phyloP scores from a whole-genome alignment of 2,888 invertebrate genomes.

The Buathra laborator region DNA sequence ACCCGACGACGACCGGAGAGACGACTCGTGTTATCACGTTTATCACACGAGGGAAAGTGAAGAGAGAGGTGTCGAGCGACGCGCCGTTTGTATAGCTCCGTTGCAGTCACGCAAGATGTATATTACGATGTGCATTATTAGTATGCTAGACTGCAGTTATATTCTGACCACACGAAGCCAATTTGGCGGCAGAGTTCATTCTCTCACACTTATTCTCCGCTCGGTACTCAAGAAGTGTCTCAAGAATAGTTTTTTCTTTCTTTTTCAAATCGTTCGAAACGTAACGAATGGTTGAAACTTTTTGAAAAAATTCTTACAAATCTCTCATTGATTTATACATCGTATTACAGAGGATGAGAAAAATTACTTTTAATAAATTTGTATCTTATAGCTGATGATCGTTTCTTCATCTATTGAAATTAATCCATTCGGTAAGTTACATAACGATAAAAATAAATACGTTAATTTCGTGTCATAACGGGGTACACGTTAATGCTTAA shows the following conservation, averaged over 20 bases:
- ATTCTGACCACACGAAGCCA: constrained; percentile 36
- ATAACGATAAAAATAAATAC: not conserved
- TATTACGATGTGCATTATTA: constrained; percentile 46
- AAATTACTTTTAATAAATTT: not conserved
- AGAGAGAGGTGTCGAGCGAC: constrained; percentile 41
- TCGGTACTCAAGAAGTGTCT: not conserved
- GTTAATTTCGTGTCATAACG: not conserved
- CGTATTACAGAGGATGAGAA: too few relatives aligned
- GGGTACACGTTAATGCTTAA: constrained; percentile 1
- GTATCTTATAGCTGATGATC: not conserved
- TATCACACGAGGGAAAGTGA: constrained; percentile 39
- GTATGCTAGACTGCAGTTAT: constrained; percentile 26
- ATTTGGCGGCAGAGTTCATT: constrained; percentile 24
- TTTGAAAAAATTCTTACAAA: not conserved
- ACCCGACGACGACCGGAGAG: constrained; percentile 22
- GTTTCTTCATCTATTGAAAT: not conserved
- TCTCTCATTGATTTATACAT: not conserved
- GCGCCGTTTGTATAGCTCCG: not conserved
- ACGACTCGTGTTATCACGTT: constrained; percentile 42
- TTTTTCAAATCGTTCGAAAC: not conserved
- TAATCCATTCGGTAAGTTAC: not conserved
- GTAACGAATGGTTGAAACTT: not conserved
- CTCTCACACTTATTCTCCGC: constrained; percentile 2
- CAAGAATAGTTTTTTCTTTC: not conserved
- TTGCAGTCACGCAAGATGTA: constrained; percentile 33